Evolutionary conservation across 2,113 vertebrate species (phyloP).

Genomic region (Condylura cristata): DNA sequence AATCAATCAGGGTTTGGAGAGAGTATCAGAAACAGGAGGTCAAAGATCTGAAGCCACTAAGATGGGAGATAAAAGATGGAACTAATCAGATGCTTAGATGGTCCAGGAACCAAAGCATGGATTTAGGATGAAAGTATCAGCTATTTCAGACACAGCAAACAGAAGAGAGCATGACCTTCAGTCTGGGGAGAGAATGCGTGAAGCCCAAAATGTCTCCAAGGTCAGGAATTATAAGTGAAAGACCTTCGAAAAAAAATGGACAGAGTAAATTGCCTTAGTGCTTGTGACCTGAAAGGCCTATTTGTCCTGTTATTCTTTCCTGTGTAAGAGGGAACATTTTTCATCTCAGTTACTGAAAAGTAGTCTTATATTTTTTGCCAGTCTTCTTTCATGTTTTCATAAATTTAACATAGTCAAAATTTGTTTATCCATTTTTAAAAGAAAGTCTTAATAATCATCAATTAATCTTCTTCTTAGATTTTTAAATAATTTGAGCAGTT

Average conservation of each 20-base stretch:
- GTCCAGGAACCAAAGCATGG: conserved; percentile 56
- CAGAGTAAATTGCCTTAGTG: conserved; percentile 72
- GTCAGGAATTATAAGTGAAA: conserved; percentile 63
- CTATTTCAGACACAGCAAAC: conserved; percentile 70
- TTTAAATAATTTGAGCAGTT: background rate
- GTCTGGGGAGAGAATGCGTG: background rate
- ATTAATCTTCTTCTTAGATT: background rate
- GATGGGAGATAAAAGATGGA: conserved; percentile 70
- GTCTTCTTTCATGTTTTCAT: background rate
- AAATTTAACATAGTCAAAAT: background rate
- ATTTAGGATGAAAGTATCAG: conserved; percentile 69
- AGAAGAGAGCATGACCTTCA: conserved; percentile 61
- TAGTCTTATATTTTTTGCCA: background rate
- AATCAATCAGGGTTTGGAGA: background rate
- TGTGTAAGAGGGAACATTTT: conserved; percentile 32
- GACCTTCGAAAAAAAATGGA: conserved; percentile 60
- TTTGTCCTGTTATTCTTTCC: conserved; percentile 51
- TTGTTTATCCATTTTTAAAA: background rate
- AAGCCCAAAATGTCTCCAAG: conserved; percentile 43
- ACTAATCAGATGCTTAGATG: conserved; percentile 74
- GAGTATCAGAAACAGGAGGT: conserved; percentile 47
- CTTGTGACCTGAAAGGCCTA: conserved; percentile 52
- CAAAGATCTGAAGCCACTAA: conserved; percentile 70
- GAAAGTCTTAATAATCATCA: background rate
- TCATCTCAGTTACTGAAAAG: conserved; percentile 22